Base-by-base conservation (phyloP, 2,797 vertebrate genomes). In the Eremophila alpestris region DNA sequence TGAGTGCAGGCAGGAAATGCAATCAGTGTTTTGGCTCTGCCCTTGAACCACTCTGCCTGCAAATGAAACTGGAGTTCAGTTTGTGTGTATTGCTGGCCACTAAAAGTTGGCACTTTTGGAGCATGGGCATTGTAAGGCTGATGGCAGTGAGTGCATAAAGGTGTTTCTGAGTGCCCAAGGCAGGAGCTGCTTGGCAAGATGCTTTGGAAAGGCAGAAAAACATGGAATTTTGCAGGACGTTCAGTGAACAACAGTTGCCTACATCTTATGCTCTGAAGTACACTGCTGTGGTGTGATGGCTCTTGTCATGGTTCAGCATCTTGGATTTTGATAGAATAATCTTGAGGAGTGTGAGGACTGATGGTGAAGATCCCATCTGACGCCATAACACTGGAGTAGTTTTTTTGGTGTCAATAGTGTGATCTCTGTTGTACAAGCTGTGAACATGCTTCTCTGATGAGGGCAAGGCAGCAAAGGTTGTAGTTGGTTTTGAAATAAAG, bases 201-300 rank as follows among this genome's bases (percentile, higher is more conserved):
- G 40, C 62, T 62, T 63, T 32, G 62, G 29, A 52, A 73, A 62
- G 46, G 68, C 63, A 75, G 60, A 30, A 86, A 3, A 46, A 5
- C 1, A 0, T 3, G 49, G 20, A 30, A 36, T 62, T 67, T 49
- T 71, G 24, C n/a, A 55, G 71, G n/a, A 41, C 27, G 26, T n/a
- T 68, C 41, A 52, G 40, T 12, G 48, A 40, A 23, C 26, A 62
- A 43, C 3, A 29, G 32, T 38, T 1, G 0, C 38, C 32, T 40
- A 1, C 5, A 0, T 9, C 1, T n/a, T 60, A 2, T 0, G 0
- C 29, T 70, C 14, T 55, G 38, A n/a, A 78, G 46, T 23, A 16
- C 17, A 3, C 34, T 46, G 75, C 30, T 41, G 34, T 21, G 22
- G 2, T 16, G 4, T 30, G 51, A 3, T 46, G 43, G 32, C 48